Percentiles rank a stretch among this genome's conserved stretches.
These are phyloP conservation scores for Caradrina clavipalpis DNA, from an alignment of 2,888 invertebrate species.

Conservation along the genomic window DNA sequence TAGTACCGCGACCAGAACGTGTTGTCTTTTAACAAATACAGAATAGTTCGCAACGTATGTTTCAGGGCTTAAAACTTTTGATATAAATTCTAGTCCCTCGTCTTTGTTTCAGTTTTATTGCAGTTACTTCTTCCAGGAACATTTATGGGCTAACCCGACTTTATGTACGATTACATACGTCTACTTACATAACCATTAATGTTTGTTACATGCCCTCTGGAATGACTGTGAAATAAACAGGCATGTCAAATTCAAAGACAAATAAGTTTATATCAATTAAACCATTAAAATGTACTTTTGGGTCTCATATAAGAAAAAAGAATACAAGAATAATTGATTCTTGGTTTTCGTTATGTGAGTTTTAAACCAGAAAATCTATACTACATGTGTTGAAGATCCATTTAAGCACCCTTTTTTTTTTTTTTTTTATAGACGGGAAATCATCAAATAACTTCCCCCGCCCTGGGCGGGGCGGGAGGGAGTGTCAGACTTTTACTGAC, in stretches of 20 bases:
- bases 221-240: not conserved
- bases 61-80: constrained; percentile 26
- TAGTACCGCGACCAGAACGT: constrained; percentile 8
- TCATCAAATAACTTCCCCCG: no score
- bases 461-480: no score
- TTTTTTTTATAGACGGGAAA: no score
- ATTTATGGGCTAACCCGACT: constrained; percentile 21
- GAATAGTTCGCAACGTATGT: constrained; percentile 14
- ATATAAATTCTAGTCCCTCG: constrained; percentile 42
- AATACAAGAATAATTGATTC: no score
- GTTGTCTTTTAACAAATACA: constrained; percentile 17
- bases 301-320: no score
- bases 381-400: not conserved
- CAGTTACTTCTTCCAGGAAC: constrained; percentile 26
- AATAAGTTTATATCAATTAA: no score
- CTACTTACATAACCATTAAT: not conserved
- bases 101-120: constrained; percentile 55
- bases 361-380: no score
- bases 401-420: not conserved
- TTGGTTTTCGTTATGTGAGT: no score
- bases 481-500: no score
- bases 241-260: no score
- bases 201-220: not conserved
- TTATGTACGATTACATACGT: constrained; percentile 11
- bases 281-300: no score